Evolutionary conservation across 2,113 vertebrate species (phyloP).

Genomic region (Silurus asotus): DNA sequence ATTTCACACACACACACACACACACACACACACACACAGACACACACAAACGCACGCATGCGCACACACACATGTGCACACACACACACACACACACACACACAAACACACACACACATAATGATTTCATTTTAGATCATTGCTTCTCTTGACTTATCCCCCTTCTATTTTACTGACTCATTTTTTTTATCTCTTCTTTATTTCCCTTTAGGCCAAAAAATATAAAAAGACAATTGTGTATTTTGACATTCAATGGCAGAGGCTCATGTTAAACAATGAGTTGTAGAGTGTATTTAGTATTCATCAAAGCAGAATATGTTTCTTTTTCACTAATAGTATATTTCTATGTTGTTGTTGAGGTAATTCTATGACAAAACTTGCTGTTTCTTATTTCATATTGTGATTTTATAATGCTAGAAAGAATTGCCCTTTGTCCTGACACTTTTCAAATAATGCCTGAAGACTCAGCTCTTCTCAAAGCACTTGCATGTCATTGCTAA

Average conservation of each 20-base stretch:
- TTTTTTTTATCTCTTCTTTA: not conserved
- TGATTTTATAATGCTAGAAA: too few relatives aligned
- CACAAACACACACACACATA: not conserved
- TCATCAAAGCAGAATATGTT: not conserved
- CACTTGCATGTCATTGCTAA: too few relatives aligned
- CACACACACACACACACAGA: too few relatives aligned
- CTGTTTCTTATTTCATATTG: not conserved
- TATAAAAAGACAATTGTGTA: not conserved
- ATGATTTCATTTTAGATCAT: not conserved
- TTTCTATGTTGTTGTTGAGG: not conserved
- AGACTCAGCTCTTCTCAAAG: not conserved
- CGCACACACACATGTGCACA: not conserved
- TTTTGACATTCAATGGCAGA: not conserved
- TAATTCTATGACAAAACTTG: not conserved
- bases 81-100: not conserved
- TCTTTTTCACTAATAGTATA: not conserved
- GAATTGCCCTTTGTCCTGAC: not conserved
- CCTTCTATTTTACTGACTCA: not conserved
- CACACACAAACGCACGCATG: too few relatives aligned
- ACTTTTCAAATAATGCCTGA: not conserved
- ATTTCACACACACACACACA: too few relatives aligned
- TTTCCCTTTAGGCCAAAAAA: slow-evolving; percentile 1
- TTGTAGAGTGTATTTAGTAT: not conserved
- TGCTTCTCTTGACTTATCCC: not conserved
- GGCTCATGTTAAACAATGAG: not conserved